These are phyloP conservation scores for Palaemon carinicauda DNA, from an alignment of 1,140 invertebrate species.

Conservation along the genomic window DNA sequence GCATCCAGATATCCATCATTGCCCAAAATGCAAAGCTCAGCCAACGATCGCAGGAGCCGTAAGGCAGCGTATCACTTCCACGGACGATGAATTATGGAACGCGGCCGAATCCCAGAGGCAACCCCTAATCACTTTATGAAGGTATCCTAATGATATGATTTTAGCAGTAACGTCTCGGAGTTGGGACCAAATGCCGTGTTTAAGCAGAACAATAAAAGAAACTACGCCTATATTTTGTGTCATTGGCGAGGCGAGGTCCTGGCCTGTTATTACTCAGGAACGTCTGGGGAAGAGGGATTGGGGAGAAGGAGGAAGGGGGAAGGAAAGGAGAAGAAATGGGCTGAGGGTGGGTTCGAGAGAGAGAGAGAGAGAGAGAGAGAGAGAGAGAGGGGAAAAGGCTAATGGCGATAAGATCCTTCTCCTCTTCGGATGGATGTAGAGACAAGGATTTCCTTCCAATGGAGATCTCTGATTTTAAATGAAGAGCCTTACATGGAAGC, in stretches of 20 bases:
- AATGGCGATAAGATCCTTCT: background rate
- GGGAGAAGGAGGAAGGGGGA: background rate
- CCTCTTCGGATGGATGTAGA: too few relatives aligned
- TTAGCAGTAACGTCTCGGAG: slow-evolving; percentile 2
- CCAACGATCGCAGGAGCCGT: background rate
- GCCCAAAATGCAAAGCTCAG: background rate
- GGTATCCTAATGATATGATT: slow-evolving; percentile 53
- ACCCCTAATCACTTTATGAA: slow-evolving; percentile 38
- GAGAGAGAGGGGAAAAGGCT: background rate
- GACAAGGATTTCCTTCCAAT: too few relatives aligned
- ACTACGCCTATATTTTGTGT: slow-evolving; percentile 44
- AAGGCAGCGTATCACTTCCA: background rate
- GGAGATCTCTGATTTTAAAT: too few relatives aligned
- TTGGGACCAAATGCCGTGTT: slow-evolving; percentile 8
- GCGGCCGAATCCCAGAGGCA: background rate
- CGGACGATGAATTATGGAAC: background rate
- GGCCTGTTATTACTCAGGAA: slow-evolving; percentile 36
- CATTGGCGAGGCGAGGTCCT: slow-evolving; percentile 17
- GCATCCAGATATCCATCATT: background rate
- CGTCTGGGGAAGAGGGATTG: background rate
- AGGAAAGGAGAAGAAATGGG: background rate
- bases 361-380: background rate
- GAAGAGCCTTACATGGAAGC: too few relatives aligned
- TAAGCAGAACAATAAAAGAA: slow-evolving; percentile 51
- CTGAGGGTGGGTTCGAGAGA: background rate